Evolutionary conservation across 2,888 invertebrate genomes (phyloP).

Genomic region (Acanthosepion pharaonis): DNA sequence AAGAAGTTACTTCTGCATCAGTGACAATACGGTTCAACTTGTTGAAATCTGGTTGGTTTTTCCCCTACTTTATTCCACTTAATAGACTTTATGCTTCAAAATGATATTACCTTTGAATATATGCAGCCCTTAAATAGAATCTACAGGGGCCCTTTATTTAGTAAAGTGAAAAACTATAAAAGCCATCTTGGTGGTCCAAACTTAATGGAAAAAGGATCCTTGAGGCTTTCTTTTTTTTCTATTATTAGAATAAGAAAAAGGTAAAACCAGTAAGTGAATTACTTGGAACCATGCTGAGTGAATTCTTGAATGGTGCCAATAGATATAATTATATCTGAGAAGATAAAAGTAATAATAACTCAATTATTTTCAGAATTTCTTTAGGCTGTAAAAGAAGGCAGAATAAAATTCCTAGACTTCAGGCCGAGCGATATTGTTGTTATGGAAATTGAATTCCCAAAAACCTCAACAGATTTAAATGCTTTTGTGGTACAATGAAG

Average conservation of each 20-base stretch:
- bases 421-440: not conserved
- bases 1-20: too few species aligned
- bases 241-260: not conserved
- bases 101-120: not conserved
- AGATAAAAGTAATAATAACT: not conserved
- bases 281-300: too few species aligned
- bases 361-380: not conserved
- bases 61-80: not conserved
- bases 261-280: not conserved
- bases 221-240: not conserved
- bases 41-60: not conserved
- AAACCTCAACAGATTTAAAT: too few species aligned
- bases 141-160: not conserved
- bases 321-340: not conserved
- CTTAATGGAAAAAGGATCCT: not conserved
- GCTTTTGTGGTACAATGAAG: too few species aligned
- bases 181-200: not conserved
- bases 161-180: not conserved
- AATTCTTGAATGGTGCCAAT: not conserved
- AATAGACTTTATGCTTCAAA: not conserved
- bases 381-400: not conserved
- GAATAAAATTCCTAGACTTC: not conserved
- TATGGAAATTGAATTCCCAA: not conserved
- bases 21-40: too few species aligned
- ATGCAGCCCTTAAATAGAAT: not conserved